Conservation (phyloP, 2,113 vertebrate genomes). For the Anolis sagrei region DNA sequence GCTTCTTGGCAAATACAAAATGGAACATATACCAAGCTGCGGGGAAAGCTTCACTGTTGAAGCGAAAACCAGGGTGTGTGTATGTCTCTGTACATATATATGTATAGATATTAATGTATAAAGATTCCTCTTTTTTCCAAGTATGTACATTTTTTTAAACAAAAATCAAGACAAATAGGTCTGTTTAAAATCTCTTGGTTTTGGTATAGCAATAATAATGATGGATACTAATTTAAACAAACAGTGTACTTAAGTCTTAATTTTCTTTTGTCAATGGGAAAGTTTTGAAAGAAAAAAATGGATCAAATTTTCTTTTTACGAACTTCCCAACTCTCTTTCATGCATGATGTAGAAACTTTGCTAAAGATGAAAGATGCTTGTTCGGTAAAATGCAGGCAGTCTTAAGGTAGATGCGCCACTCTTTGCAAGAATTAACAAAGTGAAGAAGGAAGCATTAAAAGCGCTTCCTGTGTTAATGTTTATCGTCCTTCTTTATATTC, state of each 20-base stretch:
- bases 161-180: neutral
- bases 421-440: fast-evolving
- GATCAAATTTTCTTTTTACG: slow-evolving; percentile 12
- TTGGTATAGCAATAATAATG: slow-evolving; percentile 2
- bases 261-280: slow-evolving; percentile 13
- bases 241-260: fast-evolving
- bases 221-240: neutral
- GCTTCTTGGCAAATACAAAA: neutral
- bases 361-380: neutral
- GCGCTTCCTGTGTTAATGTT: slow-evolving; percentile 21
- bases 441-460: neutral
- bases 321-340: neutral
- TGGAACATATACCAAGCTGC: neutral
- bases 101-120: neutral
- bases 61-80: slow-evolving; percentile 23
- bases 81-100: neutral
- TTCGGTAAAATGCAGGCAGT: neutral
- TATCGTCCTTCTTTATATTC: neutral
- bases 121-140: neutral
- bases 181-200: neutral
- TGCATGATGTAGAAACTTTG: slow-evolving; percentile 22
- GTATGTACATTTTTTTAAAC: fast-evolving
- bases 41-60: neutral
- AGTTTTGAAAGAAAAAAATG: neutral
- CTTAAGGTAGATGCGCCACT: fast-evolving